Evolutionary conservation across 1,140 invertebrate genomes (phyloP), one percentile per base, ranked within the genome.

Genomic region (Orchestia grillus): DNA sequence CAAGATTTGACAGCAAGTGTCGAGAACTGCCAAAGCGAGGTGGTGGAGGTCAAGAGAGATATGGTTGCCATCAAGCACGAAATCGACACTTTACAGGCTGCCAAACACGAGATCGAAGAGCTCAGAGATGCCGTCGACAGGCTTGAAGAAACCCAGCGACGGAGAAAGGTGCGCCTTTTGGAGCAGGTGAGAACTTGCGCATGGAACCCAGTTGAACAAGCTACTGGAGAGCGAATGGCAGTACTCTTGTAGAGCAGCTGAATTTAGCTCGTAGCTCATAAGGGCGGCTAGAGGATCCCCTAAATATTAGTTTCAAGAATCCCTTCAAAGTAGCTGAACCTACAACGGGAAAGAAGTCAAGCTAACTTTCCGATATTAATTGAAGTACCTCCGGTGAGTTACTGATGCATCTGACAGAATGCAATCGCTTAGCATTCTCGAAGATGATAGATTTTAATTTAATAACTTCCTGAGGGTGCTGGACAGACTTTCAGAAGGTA

Each of bases 31-130:
- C 99, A 99, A 97, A 98, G 98, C 97, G 99, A 99, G 97, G 98
- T 99, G 97, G 98, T 98, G 97, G 97, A 98, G 98, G 99, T 99
- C 96, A 99, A 99, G 97, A 98, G 99, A 96, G 99, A 99, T 97
- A 99, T 99, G 98, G 98, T 99, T 96, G 98, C 98, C 97, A 99
- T 99, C 98, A 99, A 99, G 98, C 98, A 99, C 97, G 99, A 99
- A 97, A 98, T 99, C 97, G 98, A 99, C 97, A 98, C 98, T 47
- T 98, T 99, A 97, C 99, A 99, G 97, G 98, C 99, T 97, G 99
- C 99, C 97, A 99, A 99, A 97, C 99, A 99, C 97, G 99, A 99
- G 97, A 99, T 99, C 97, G 99, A 99, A 97, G 99, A 99, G 97
- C 97, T 99, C 97, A 98, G 98, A 96, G 98, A 99, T 97, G 99